Evolutionary conservation across 2,113 vertebrate species (phyloP), one percentile per base, ranked within the genome.

Genomic region (Rhea americana): DNA sequence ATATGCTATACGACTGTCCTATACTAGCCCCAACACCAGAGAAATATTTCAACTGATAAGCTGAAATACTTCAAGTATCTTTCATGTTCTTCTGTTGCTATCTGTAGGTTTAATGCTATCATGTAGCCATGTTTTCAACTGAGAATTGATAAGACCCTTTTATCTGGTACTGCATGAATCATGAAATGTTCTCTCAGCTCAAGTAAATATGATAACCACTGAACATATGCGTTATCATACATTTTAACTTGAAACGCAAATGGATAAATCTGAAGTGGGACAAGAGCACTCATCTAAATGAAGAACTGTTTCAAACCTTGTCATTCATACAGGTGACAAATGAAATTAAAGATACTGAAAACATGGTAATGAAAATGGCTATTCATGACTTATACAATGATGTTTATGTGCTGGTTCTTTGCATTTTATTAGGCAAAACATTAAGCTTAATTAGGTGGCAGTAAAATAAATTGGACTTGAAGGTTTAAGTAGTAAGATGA

Each of bases 331-430:
- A n/a, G 13, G 13, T 28, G 37, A 47, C 45, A 66, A 85, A 32
- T 21, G 14, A 79, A 89, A 66, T 45, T 15, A 72, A 80, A 81
- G 24, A 24, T 62, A 45, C 26, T 13, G 55, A 66, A 82, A 88
- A 58, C 16, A 21, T 55, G 19, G 55, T 78, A 7, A 59, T 35
- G 22, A 55, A 62, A 85, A 87, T n/a, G 13, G 47, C 30, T 39
- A 16, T 11, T 71, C 0, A 2, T 55, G 48, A 61, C 13, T 72
- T 0, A 0, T 15, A 22, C 4, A 65, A 13, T 24, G 15, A 8
- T 25, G 47, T 65, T 76, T 48, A 20, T 50, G 82, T 53, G 22
- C 8, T 45, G 5, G 3, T 45, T 83, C 59, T 82, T 63, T 43
- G 19, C 45, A 11, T 20, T 81, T 73, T 75, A 66, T 67, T 83